Evolutionary conservation across 2,113 vertebrate genomes (phyloP).

Genomic region (Paracanthobrama guichenoti): DNA sequence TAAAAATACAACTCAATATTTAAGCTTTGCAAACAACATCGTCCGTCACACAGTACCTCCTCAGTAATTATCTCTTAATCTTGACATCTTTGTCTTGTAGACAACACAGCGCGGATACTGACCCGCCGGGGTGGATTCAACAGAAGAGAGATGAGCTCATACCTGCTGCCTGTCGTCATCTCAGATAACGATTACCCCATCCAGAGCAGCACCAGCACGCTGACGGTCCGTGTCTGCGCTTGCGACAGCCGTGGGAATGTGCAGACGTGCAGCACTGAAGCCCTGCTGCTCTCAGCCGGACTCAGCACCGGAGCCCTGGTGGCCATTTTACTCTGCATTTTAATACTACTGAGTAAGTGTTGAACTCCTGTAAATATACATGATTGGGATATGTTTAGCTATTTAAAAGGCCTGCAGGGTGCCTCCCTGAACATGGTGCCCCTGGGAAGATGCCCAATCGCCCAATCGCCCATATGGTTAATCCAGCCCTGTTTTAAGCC

Average conservation of each 20-base stretch:
- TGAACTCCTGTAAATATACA: not conserved
- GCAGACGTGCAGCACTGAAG: slow-evolving; percentile 87
- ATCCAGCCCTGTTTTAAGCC: not conserved
- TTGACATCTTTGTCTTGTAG: slow-evolving; percentile 64
- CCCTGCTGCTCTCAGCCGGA: slow-evolving; percentile 85
- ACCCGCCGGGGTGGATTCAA: slow-evolving; percentile 90
- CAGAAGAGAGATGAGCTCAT: slow-evolving; percentile 87
- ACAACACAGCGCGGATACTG: slow-evolving; percentile 96
- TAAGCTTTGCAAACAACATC: not conserved
- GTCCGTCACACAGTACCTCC: not conserved
- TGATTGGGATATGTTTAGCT: not conserved
- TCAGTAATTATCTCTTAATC: not conserved
- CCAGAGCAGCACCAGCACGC: slow-evolving; percentile 90
- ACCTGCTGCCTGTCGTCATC: slow-evolving; percentile 92
- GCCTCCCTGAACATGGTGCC: not conserved
- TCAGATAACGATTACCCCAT: slow-evolving; percentile 94
- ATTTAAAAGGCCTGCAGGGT: slow-evolving; percentile 3
- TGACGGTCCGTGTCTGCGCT: slow-evolving; percentile 85
- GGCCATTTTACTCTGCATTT: slow-evolving; percentile 88
- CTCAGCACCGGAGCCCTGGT: slow-evolving; percentile 88
- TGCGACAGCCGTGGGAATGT: slow-evolving; percentile 87
- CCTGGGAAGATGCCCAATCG: slow-evolving; percentile 2
- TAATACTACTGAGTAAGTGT: slow-evolving; percentile 88
- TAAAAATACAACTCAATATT: not conserved
- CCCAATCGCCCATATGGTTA: slow-evolving; percentile 7